Conservation (phyloP, 64 coral and sea anemone species). For the Dendrophyllia cribrosa region DNA sequence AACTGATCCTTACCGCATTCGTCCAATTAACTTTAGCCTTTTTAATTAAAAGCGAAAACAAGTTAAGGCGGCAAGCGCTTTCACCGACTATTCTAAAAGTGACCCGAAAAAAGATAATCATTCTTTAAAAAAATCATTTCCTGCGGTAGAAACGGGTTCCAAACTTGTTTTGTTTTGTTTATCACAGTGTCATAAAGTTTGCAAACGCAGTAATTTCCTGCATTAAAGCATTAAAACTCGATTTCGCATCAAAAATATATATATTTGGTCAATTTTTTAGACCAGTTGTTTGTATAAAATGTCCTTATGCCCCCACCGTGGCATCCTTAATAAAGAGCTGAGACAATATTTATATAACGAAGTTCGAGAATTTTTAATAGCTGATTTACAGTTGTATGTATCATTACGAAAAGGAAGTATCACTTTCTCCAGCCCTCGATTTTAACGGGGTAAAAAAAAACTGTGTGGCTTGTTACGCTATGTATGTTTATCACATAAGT, state of each 20-base stretch:
- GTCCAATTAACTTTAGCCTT: background rate
- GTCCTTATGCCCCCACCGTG: background rate
- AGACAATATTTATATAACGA: conserved; percentile 1
- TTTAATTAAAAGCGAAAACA: background rate
- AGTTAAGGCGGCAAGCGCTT: background rate
- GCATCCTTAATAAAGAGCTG: background rate
- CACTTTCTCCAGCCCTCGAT: background rate
- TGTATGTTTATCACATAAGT: background rate
- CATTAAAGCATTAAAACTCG: too few species aligned
- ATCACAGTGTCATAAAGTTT: background rate
- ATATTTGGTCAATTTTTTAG: background rate
- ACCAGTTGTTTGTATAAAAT: background rate
- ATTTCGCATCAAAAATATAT: too few species aligned
- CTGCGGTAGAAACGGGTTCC: background rate
- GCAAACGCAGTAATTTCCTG: too few species aligned
- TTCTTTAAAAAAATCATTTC: background rate
- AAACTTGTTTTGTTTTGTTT: background rate
- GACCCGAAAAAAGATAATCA: background rate
- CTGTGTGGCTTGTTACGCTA: background rate
- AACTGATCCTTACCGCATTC: background rate
- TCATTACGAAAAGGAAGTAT: background rate
- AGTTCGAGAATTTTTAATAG: background rate
- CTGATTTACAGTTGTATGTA: background rate
- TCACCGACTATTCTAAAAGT: background rate
- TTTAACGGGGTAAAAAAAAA: background rate